Conservation (phyloP, 2,888 invertebrate genomes). For the Daptonema setosum region DNA sequence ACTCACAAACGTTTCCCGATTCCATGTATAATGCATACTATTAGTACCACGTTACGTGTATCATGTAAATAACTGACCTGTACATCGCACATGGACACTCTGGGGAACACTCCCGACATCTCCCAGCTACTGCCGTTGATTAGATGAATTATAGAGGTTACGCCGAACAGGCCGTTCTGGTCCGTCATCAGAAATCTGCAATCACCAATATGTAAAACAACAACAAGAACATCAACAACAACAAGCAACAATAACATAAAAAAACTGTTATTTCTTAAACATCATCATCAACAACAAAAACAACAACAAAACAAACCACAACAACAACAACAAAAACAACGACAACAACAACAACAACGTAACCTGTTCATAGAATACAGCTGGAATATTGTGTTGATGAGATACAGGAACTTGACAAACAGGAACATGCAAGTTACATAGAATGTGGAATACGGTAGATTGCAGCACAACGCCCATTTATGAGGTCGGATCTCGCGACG, state of each 20-base stretch:
- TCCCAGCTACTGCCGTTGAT: constrained; percentile 23
- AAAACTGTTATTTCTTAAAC: background rate
- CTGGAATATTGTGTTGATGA: constrained; percentile 22
- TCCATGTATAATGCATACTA: too few species aligned
- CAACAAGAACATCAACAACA: background rate
- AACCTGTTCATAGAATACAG: constrained; percentile 22
- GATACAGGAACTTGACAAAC: constrained; percentile 22
- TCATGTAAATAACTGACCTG: constrained; percentile 7
- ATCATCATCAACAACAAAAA: background rate
- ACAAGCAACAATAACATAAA: background rate
- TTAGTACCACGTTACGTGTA: too few species aligned
- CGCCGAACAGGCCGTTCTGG: constrained; percentile 20
- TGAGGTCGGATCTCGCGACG: constrained; percentile 4
- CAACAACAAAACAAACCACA: background rate
- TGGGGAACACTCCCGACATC: constrained; percentile 21
- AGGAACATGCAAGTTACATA: constrained; percentile 23
- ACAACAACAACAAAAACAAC: background rate
- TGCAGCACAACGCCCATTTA: constrained; percentile 18
- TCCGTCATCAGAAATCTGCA: constrained; percentile 20
- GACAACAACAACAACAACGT: background rate
- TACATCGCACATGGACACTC: constrained; percentile 22
- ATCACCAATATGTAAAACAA: background rate
- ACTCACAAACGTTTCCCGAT: too few species aligned
- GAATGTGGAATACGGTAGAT: constrained; percentile 25
- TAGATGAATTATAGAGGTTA: constrained; percentile 19